A percentile compares a stretch with the other conserved stretches of the same genome.
Evolutionary conservation across 1,140 invertebrate species (phyloP).

Genomic region (Phocides pigmalion): DNA sequence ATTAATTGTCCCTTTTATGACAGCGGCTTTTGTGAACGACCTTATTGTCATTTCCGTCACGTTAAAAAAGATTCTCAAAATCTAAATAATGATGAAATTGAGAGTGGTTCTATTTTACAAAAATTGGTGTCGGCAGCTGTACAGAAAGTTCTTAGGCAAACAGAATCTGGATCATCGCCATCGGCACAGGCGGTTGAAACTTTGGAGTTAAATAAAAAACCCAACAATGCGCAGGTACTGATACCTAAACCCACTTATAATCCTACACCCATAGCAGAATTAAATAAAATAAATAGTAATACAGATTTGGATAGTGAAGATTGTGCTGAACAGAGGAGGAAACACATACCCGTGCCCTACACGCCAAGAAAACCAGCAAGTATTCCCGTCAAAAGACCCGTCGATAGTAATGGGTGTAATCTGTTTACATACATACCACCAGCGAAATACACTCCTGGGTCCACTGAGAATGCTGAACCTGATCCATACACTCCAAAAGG

Average conservation of each 20-base stretch:
- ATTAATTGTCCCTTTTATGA: constrained; percentile 93
- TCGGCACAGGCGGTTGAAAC: constrained; percentile 33
- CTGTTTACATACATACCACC: constrained; percentile 72
- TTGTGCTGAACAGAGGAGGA: constrained; percentile 60
- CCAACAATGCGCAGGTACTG: constrained; percentile 31
- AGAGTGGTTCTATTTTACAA: constrained; percentile 75
- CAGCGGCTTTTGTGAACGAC: constrained; percentile 90
- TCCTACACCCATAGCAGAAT: constrained; percentile 81
- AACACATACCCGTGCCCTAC: constrained; percentile 81
- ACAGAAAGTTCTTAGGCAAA: constrained; percentile 77
- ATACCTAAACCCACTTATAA: constrained; percentile 74
- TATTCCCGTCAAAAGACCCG: constrained; percentile 63
- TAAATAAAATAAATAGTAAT: constrained; percentile 72
- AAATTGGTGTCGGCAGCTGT: constrained; percentile 80
- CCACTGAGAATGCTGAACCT: constrained; percentile 54
- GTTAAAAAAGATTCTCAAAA: constrained; percentile 85
- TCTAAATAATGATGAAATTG: constrained; percentile 64
- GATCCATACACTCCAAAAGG: constrained; percentile 75
- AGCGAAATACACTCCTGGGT: constrained; percentile 73
- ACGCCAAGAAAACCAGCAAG: constrained; percentile 76
- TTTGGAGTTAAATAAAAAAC: constrained; percentile 22
- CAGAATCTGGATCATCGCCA: constrained; percentile 48
- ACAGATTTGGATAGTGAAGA: constrained; percentile 62
- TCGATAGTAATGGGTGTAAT: constrained; percentile 64
- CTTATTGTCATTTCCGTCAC: constrained; percentile 95